A percentile compares a stretch with the other conserved stretches of the same genome.
These are phyloP conservation scores for Nasonia vitripennis DNA, from an alignment of 1,140 invertebrate genomes.

Conservation along the genomic window DNA sequence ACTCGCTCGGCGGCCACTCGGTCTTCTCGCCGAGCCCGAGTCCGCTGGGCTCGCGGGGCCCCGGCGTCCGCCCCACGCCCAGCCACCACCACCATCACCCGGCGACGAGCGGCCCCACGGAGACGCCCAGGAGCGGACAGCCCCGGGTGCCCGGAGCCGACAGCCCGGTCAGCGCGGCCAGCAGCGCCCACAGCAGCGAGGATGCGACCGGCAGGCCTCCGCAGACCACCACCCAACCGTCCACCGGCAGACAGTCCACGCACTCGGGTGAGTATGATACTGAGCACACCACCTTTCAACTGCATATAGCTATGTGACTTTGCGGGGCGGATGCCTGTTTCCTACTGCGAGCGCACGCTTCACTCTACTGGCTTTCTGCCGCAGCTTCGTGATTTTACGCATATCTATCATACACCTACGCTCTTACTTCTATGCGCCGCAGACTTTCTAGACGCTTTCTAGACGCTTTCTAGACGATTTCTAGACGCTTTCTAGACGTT, in stretches of 20 bases:
- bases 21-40: constrained; percentile 75
- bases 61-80: constrained; percentile 59
- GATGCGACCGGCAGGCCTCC: constrained; percentile 66
- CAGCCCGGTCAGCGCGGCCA: constrained; percentile 72
- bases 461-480: too few relatives aligned
- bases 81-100: constrained; percentile 31
- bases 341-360: not conserved
- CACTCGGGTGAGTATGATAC: constrained; percentile 66
- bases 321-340: not conserved
- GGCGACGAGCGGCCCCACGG: not conserved
- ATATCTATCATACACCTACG: too few relatives aligned
- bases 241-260: constrained; percentile 68
- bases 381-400: too few relatives aligned
- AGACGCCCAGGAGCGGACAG: not conserved
- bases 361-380: too few relatives aligned
- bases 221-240: constrained; percentile 65
- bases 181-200: constrained; percentile 73
- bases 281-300: not conserved
- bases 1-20: constrained; percentile 66
- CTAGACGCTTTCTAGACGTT: too few relatives aligned
- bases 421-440: too few relatives aligned
- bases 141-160: constrained; percentile 62
- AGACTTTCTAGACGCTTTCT: not conserved
- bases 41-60: constrained; percentile 69
- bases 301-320: too few relatives aligned